These are phyloP conservation scores for Erebia ligea DNA, from an alignment of 2,888 invertebrate genomes.

Conservation along the genomic window DNA sequence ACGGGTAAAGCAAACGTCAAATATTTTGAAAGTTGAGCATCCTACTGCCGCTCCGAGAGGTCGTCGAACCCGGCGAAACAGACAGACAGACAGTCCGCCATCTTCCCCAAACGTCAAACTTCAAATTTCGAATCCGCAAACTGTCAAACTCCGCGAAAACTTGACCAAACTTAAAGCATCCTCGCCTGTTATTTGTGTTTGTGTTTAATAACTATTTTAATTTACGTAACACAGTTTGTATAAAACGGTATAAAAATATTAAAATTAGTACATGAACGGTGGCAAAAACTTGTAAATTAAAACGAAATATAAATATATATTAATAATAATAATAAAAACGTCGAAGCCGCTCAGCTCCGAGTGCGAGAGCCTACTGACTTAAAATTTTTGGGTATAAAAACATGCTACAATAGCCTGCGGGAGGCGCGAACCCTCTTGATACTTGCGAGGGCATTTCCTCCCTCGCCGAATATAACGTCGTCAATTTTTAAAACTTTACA, in stretches of 20 bases:
- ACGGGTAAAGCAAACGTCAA: slow-evolving; percentile 79
- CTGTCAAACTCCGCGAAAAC: slow-evolving; percentile 64
- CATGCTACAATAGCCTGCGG: slow-evolving; percentile 82
- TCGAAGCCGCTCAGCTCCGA: slow-evolving; percentile 80
- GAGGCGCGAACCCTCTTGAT: slow-evolving; percentile 66
- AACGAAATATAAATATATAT: slow-evolving; percentile 84
- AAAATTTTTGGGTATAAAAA: slow-evolving; percentile 84
- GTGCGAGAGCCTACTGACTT: slow-evolving; percentile 84
- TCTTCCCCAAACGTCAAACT: slow-evolving; percentile 71
- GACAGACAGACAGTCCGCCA: slow-evolving; percentile 76
- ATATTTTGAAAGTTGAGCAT: slow-evolving; percentile 79
- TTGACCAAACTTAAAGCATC: slow-evolving; percentile 54
- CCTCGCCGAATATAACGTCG: slow-evolving; percentile 3
- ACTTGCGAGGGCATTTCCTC: slow-evolving; percentile 51
- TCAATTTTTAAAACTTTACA: neutral
- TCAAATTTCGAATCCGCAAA: slow-evolving; percentile 60
- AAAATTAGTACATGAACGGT: slow-evolving; percentile 77
- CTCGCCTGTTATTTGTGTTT: slow-evolving; percentile 42
- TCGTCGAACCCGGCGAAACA: slow-evolving; percentile 69
- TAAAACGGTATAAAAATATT: slow-evolving; percentile 83
- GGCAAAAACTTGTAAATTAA: slow-evolving; percentile 82
- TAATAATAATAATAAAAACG: slow-evolving; percentile 76
- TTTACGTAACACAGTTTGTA: slow-evolving; percentile 73
- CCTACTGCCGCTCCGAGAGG: slow-evolving; percentile 60
- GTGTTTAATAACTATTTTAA: slow-evolving; percentile 46